These are phyloP conservation scores for Rousettus leschenaultii DNA, from an alignment of 2,113 vertebrate genomes.

Conservation along the genomic window DNA sequence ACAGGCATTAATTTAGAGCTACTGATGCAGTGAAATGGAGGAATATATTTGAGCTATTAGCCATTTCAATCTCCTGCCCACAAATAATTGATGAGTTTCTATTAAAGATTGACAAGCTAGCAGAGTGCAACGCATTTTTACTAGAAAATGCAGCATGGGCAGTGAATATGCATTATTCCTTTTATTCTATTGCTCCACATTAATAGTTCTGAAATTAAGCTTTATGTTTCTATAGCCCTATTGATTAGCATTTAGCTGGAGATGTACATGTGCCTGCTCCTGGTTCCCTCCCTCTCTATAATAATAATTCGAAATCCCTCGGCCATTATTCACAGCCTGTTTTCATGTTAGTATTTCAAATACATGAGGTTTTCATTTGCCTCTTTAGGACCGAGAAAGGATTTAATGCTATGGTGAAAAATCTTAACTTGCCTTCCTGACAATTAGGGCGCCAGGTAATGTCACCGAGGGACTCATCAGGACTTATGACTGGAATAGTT, in stretches of 20 bases:
- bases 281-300: not conserved
- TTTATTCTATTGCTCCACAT: constrained; percentile 75
- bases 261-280: constrained; percentile 56
- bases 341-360: constrained; percentile 62
- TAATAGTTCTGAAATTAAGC: constrained; percentile 76
- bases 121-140: constrained; percentile 86
- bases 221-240: constrained; percentile 75
- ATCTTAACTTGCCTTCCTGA: constrained; percentile 37
- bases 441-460: constrained; percentile 62
- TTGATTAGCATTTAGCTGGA: constrained; percentile 71
- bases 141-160: constrained; percentile 82
- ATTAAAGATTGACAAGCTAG: constrained; percentile 90
- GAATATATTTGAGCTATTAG: constrained; percentile 91
- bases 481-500: constrained; percentile 15
- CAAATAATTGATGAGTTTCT: constrained; percentile 93
- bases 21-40: constrained; percentile 89
- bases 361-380: constrained; percentile 63
- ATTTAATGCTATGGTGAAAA: constrained; percentile 63
- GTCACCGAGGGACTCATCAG: constrained; percentile 17
- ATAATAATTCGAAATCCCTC: constrained; percentile 51
- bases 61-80: constrained; percentile 89
- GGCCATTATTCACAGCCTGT: constrained; percentile 66
- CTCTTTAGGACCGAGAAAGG: constrained; percentile 47
- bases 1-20: constrained; percentile 86
- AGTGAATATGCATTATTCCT: constrained; percentile 81